Base-by-base conservation (phyloP, 2,113 vertebrate species). In the Romanogobio albipinnatus region DNA sequence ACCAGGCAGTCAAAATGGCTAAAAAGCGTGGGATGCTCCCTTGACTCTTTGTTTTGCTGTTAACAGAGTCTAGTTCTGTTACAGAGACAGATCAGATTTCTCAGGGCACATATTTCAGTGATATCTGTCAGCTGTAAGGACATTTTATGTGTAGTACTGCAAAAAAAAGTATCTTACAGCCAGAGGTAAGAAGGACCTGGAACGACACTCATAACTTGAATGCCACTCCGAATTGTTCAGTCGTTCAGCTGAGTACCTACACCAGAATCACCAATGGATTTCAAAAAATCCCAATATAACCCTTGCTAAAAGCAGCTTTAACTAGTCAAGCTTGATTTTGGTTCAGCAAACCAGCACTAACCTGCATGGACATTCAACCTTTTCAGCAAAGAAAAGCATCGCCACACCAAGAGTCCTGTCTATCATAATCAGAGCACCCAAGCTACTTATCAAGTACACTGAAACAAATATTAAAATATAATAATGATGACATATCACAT, bases 401-500 rank as follows among this genome's bases (percentile, higher is more conserved):
- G 3, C 53, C 76, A 59, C 76, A 24, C 22, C 22, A 77, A 77
- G 6, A 1, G 9, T 45, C 17, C 71, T 51, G 58, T 64, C 56
- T 9, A 36, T 76, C 58, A 62, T n/a, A 29, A 45, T 47, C 77
- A 26, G 58, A 17, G n/a, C 24, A 47, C n/a, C n/a, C 39, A 17
- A 47, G 39, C 77, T 26, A 64, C 77, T 26, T 47, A 47, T 79
- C n/a, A 62, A 80, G 24, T 29, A 29, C 36, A 62, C 39, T 39
- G 14, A 62, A 80, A 80, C 58, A 47, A 43, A 80, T 62, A 64
- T 62, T 80, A 64, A 17, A 80, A 29, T 64, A 64, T 47, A 80
- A 47, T 47, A 64, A 80, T 47, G n/a, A 80, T 62, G 58, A 62
- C 76, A 79, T 62, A 79, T 80, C 29, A 29, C 77, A 62, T 80